A percentile compares a stretch with the other conserved stretches of the same genome.
These are phyloP conservation scores for Yasuhikotakia modesta DNA, from an alignment of 2,797 vertebrate species.

Conservation along the genomic window DNA sequence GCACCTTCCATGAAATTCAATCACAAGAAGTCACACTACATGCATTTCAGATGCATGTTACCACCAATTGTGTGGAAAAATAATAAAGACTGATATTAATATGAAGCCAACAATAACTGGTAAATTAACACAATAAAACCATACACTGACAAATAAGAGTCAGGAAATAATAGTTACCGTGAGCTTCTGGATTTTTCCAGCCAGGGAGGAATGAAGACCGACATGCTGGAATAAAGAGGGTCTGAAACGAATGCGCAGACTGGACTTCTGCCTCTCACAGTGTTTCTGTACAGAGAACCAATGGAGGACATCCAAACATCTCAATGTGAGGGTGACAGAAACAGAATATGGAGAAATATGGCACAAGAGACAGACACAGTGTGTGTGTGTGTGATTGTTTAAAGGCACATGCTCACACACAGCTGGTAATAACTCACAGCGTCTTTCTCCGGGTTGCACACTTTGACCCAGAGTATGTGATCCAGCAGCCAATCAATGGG, in stretches of 20 bases:
- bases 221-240: conserved; percentile 98
- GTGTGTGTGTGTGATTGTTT: background rate
- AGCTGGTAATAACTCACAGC: conserved; percentile 56
- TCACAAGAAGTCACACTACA: background rate
- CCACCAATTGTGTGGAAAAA: background rate
- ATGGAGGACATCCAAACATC: background rate
- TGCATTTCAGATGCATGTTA: background rate
- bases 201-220: conserved; percentile 95
- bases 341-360: no score
- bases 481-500: conserved; percentile 89
- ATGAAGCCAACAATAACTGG: background rate
- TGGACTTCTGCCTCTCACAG: conserved; percentile 96
- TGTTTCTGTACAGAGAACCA: conserved; percentile 84
- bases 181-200: conserved; percentile 97
- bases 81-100: background rate
- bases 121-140: background rate
- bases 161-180: conserved; percentile 77
- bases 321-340: background rate
- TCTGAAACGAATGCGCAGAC: conserved; percentile 92
- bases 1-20: background rate
- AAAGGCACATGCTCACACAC: no score
- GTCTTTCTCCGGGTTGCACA: conserved; percentile 80
- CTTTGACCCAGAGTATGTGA: conserved; percentile 86
- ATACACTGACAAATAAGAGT: background rate
- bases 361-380: no score